These are phyloP conservation scores for Oscheius sp. DNA, from an alignment of 2,888 invertebrate genomes.

Conservation along the genomic window DNA sequence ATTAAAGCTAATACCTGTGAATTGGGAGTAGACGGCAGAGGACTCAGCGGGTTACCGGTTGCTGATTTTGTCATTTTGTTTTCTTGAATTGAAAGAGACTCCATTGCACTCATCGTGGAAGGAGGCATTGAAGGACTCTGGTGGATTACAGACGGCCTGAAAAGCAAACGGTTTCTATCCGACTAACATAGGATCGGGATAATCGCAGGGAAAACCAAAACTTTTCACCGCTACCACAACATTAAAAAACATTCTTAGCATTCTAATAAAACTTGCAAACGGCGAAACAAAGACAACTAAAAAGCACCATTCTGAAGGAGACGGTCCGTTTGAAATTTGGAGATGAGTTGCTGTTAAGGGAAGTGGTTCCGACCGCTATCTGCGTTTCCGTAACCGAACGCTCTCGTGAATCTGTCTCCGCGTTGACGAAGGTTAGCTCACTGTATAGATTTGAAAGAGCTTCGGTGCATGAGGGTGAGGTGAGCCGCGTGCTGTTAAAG, in stretches of 20 bases:
- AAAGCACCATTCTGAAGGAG: slow-evolving; percentile 56
- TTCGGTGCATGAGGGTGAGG: slow-evolving; percentile 25
- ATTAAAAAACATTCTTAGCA: neutral
- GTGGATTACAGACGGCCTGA: slow-evolving; percentile 63
- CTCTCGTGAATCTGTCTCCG: slow-evolving; percentile 11
- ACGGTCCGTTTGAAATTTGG: slow-evolving; percentile 49
- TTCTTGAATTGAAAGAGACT: slow-evolving; percentile 37
- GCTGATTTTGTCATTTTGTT: slow-evolving; percentile 67
- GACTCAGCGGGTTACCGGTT: slow-evolving; percentile 48
- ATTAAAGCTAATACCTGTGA: slow-evolving; percentile 16
- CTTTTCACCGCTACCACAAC: slow-evolving; percentile 1
- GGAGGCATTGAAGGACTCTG: slow-evolving; percentile 69
- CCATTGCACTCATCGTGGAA: slow-evolving; percentile 58
- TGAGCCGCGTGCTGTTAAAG: slow-evolving; percentile 29
- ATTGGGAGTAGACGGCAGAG: neutral
- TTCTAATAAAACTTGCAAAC: neutral
- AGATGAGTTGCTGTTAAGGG: slow-evolving; percentile 32
- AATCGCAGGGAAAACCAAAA: neutral
- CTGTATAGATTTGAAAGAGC: slow-evolving; percentile 1
- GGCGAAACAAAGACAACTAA: slow-evolving; percentile 16
- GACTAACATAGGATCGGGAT: neutral
- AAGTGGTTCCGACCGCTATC: slow-evolving; percentile 3
- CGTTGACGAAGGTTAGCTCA: slow-evolving; percentile 12
- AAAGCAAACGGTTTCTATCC: neutral
- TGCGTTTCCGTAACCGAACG: slow-evolving; percentile 27